Evolutionary conservation across 2,888 invertebrate species (phyloP), one percentile per base, ranked within the genome.

Genomic region (Alcis repandata): DNA sequence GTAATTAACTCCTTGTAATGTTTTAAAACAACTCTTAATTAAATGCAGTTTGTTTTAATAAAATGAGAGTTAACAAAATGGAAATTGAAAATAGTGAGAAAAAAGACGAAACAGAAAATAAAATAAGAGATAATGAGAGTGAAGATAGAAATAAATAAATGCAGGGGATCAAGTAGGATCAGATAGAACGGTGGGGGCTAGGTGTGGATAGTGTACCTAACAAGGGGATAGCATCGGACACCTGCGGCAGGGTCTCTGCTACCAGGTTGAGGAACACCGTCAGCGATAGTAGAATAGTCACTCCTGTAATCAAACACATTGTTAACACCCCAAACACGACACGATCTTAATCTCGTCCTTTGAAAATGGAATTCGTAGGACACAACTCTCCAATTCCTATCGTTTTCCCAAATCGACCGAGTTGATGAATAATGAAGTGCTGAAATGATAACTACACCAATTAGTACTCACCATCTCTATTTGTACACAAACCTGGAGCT

Each of bases 181-280:
- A 87, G 83, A 79, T 51, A 69, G 79, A 86, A 85, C 80, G 77
- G 79, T 81, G 72, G 78, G 83, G 89, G 85, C 79, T 79, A 85
- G 89, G 90, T 86, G 79, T 90, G 92, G 92, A 83, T 78, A 86
- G 92, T 95, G 96, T 97, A 98, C 99, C 99, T 97, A 99, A 98
- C 95, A 99, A 95, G 94, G 99, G 99, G 95, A 99, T 98, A 94
- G 99, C 99, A 95, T 99, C 99, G 94, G 99, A 99, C 94, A 99
- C 99, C 96, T 98, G 98, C 94, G 99, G 99, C 97, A 99, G 98
- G 95, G 99, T 98, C 96, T 99, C 99, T 85, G 99, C 98, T 94
- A 99, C 99, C 95, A 99, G 97, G 95, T 99, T 98, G 95, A 99
- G 97, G 96, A 99, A 99, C 95, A 99, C 99, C 95, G 99, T 99